These are phyloP conservation scores for Pedicia rivosa DNA, from an alignment of 2,888 invertebrate genomes.

Conservation along the genomic window DNA sequence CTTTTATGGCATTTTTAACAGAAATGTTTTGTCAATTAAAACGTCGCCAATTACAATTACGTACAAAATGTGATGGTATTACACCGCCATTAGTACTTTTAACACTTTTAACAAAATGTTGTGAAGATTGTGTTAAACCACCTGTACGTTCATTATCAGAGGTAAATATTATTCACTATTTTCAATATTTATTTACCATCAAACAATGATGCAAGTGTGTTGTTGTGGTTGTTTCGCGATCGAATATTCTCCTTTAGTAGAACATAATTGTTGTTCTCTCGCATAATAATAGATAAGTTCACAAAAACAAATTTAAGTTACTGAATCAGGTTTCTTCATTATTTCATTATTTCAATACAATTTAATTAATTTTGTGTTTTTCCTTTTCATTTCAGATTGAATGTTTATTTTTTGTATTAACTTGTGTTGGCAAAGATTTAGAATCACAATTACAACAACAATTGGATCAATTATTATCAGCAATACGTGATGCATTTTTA, in stretches of 20 bases:
- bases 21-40: constrained; percentile 84
- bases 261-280: too few relatives aligned
- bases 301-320: too few relatives aligned
- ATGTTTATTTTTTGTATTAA: constrained; percentile 76
- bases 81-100: constrained; percentile 61
- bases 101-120: constrained; percentile 74
- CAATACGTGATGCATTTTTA: constrained; percentile 74
- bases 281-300: too few relatives aligned
- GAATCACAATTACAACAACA: constrained; percentile 67
- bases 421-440: constrained; percentile 75
- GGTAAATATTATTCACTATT: constrained; percentile 40
- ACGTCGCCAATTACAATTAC: constrained; percentile 39
- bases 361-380: not conserved
- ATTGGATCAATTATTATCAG: constrained; percentile 59
- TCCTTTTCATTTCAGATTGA: constrained; percentile 45
- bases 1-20: constrained; percentile 78
- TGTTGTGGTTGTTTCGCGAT: too few relatives aligned
- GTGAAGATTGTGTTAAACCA: constrained; percentile 71
- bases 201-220: too few relatives aligned
- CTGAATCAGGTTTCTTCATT: not conserved
- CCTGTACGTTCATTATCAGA: constrained; percentile 68
- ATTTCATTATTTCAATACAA: constrained; percentile 6
- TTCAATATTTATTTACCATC: too few relatives aligned
- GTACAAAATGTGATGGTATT: constrained; percentile 38
- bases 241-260: too few relatives aligned